Evolutionary conservation across 2,113 vertebrate genomes (phyloP), one percentile per base, ranked within the genome.

Genomic region (Phoenicopterus ruber): DNA sequence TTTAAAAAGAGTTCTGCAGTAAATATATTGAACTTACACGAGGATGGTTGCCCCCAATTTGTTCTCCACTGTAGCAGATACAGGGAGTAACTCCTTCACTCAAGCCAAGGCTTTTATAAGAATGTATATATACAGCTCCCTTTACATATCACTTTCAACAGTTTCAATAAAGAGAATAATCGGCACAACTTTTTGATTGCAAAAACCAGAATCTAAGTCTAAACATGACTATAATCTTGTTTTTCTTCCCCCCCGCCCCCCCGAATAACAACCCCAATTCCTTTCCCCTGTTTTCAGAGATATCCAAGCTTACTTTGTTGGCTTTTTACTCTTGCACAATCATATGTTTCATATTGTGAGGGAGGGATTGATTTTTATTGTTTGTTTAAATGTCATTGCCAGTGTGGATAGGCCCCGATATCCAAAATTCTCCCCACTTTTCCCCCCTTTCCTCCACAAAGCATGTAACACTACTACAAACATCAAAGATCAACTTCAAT

Each of bases 281-380:
- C 58, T 34, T 80, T 79, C 46, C 17, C 34, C 20, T 59, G 21
- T 86, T 93, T 82, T 83, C 72, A 71, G 76, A 92, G 82, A 38
- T 74, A 58, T 49, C 38, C 42, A 83, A 63, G 42, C n/a, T 92
- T 85, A 78, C 57, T 91, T 87, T 70, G 34, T 66, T 93, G 79
- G 38, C 50, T 83, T 94, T 92, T 93, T 86, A 95, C 40, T 91
- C 50, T 71, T 70, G 42, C 21, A 81, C 70, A 88, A 87, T 96
- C 91, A 93, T 87, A 90, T 96, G 93, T 94, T 97, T 96, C 52
- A 85, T 66, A 97, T 94, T 95, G 91, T 66, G 71, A 91, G 78
- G 84, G 84, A 93, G 55, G 63, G 59, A 71, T 67, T 80, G 84
- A 80, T 58, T 95, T 86, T 93, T 85, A 93, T 69, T 92, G 77